These are phyloP conservation scores for Serinus canaria DNA, from an alignment of 2,113 vertebrate species.

Conservation along the genomic window DNA sequence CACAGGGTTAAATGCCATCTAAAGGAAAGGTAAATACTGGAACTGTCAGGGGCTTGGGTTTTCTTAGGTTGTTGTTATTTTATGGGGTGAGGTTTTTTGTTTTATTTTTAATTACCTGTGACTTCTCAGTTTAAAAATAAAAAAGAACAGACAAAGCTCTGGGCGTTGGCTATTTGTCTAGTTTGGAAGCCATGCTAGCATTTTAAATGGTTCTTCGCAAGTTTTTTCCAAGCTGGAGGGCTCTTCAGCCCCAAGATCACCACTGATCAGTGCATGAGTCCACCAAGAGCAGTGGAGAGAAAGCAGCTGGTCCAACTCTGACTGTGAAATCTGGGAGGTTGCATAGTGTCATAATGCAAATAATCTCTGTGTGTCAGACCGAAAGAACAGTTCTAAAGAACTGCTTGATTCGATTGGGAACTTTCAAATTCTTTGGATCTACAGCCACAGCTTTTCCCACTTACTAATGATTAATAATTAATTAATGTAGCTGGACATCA, in stretches of 20 bases:
- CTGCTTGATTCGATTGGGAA: neutral
- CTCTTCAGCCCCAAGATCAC: neutral
- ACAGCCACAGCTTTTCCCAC: neutral
- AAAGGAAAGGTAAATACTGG: neutral
- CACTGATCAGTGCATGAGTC: neutral
- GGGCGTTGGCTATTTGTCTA: neutral
- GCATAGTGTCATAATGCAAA: neutral
- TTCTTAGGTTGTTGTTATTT: neutral
- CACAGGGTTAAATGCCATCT: neutral
- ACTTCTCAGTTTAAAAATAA: neutral
- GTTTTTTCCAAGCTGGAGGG: neutral
- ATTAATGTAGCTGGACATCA: conserved; percentile 25
- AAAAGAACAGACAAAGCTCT: neutral
- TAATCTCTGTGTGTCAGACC: neutral
- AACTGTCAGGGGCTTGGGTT: neutral
- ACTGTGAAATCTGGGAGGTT: neutral
- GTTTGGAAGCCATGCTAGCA: neutral
- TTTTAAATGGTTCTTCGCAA: neutral
- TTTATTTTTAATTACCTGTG: neutral
- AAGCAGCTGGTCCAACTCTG: neutral
- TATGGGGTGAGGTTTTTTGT: neutral
- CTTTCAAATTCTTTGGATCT: neutral
- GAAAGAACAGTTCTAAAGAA: neutral
- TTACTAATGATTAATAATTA: neutral
- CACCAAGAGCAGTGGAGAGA: neutral